Evolutionary conservation across 2,113 vertebrate genomes (phyloP).

Genomic region (Hymenochirus boettgeri): DNA sequence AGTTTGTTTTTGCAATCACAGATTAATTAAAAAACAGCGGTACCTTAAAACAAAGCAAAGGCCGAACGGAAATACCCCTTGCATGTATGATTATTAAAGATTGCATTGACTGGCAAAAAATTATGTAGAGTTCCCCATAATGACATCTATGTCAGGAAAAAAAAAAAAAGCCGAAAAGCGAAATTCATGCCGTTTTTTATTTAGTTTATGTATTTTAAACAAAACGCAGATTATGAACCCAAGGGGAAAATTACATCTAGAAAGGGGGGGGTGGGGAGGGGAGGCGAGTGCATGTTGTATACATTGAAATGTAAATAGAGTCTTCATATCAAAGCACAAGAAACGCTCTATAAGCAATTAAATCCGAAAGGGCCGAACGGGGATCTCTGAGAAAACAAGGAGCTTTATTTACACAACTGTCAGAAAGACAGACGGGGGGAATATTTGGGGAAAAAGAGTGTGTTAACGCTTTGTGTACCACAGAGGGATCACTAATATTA

Average conservation of each 20-base stretch:
- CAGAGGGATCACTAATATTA: background rate
- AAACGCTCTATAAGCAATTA: conserved; percentile 54
- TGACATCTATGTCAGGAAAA: no score
- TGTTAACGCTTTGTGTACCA: no score
- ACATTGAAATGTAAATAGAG: conserved; percentile 56
- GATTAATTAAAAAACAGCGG: no score
- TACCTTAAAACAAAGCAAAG: no score
- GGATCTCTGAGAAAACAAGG: conserved; percentile 54
- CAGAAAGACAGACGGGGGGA: conserved; percentile 29
- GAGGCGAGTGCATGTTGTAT: conserved; percentile 46
- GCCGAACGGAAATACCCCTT: no score
- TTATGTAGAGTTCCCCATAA: no score
- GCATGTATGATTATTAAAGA: no score
- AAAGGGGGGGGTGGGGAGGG: conserved; percentile 53
- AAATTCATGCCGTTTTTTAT: conserved; percentile 49
- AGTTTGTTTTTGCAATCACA: no score
- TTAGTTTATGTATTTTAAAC: conserved; percentile 48
- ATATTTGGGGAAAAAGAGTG: no score
- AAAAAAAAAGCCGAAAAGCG: no score
- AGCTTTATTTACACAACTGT: conserved; percentile 26
- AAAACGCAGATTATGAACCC: conserved; percentile 55
- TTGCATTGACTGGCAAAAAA: no score
- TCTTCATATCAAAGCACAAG: conserved; percentile 59
- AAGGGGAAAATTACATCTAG: conserved; percentile 52
- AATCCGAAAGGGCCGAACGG: conserved; percentile 53